Percentiles rank a stretch among this genome's conserved stretches.
These are phyloP conservation scores for Eubasilissa splendida DNA, from an alignment of 2,888 invertebrate genomes.

Conservation along the genomic window DNA sequence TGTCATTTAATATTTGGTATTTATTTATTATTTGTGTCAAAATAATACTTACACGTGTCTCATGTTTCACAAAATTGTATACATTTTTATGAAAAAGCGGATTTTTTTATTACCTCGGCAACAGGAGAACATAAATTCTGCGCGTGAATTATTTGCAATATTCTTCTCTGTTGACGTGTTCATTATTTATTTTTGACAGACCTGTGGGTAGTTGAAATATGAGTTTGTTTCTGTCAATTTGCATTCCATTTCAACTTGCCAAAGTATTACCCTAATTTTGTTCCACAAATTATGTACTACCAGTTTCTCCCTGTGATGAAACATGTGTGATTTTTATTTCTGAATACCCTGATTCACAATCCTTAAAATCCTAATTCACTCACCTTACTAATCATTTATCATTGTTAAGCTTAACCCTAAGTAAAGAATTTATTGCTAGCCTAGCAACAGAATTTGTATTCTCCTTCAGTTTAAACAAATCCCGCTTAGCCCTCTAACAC, in stretches of 20 bases:
- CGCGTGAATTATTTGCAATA: constrained; percentile 34
- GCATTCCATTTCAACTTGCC: constrained; percentile 42
- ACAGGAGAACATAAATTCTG: background rate
- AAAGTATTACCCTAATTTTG: constrained; percentile 38
- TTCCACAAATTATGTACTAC: constrained; percentile 8
- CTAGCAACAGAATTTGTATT: constrained; percentile 12
- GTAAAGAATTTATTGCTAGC: constrained; percentile 4
- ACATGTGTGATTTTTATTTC: too few species aligned
- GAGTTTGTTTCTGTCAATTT: constrained; percentile 52
- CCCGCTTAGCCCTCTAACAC: constrained; percentile 35
- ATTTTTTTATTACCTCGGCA: background rate
- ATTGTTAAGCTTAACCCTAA: background rate
- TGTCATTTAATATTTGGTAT: background rate
- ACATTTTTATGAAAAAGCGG: too few species aligned
- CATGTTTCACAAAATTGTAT: background rate
- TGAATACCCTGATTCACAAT: background rate
- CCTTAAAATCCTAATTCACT: background rate
- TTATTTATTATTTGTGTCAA: constrained; percentile 4
- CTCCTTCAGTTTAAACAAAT: constrained; percentile 40
- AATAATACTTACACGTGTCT: constrained; percentile 2
- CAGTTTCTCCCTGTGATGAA: background rate
- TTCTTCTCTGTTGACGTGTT: constrained; percentile 32
- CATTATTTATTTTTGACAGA: constrained; percentile 47
- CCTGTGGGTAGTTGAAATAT: constrained; percentile 41
- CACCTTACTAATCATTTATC: background rate